These are phyloP conservation scores for Stegophylla sp. DNA, from an alignment of 2,888 invertebrate genomes.

Conservation along the genomic window DNA sequence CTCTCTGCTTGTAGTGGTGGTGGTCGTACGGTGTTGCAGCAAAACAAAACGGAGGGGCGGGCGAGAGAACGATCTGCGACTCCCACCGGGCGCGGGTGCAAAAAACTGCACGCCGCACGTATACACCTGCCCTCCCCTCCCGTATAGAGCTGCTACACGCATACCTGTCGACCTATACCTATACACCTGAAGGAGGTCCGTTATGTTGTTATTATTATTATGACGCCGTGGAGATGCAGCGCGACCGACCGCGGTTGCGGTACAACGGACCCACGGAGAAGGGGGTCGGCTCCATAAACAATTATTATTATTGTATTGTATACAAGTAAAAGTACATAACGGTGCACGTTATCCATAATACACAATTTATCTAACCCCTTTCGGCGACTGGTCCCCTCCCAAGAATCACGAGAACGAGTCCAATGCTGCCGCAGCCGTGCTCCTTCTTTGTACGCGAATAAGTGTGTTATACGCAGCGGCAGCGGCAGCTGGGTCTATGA, in stretches of 20 bases:
- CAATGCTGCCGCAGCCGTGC: too few relatives aligned
- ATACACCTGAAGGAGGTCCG: conserved; percentile 11
- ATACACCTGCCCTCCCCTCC: not conserved
- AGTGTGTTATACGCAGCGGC: not conserved
- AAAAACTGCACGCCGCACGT: conserved; percentile 41
- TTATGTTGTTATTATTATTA: conserved; percentile 11
- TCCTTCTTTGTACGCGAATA: not conserved
- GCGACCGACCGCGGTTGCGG: not conserved
- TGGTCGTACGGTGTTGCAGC: not conserved
- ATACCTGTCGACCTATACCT: not conserved
- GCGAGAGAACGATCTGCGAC: not conserved
- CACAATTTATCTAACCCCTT: not conserved
- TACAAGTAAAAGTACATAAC: conserved; percentile 47
- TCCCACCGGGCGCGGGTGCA: conserved; percentile 31
- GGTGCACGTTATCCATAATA: conserved; percentile 1
- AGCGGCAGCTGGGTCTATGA: not conserved
- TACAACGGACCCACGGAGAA: not conserved
- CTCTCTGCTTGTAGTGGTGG: not conserved
- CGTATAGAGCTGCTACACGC: not conserved
- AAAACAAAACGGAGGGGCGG: not conserved
- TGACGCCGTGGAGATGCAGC: conserved; percentile 13
- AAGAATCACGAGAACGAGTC: too few relatives aligned
- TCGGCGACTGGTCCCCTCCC: not conserved
- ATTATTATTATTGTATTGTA: not conserved
- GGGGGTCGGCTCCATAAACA: not conserved